Evolutionary conservation across 2,888 invertebrate genomes (phyloP).

Genomic region (Papilio demoleus): DNA sequence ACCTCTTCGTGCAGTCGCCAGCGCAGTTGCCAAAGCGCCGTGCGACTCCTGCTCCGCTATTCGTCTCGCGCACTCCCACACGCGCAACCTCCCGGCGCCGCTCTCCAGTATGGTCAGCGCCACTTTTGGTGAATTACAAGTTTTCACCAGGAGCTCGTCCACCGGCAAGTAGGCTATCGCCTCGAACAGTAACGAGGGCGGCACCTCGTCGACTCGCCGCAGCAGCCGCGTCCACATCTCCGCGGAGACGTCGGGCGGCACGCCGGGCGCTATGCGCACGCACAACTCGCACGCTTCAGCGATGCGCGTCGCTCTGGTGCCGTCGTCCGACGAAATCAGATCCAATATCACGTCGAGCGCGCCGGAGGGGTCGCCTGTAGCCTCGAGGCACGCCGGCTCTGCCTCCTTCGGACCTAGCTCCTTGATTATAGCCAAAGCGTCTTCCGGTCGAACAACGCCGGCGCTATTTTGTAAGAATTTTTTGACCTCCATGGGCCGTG

Average conservation of each 20-base stretch:
- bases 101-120: conserved; percentile 57
- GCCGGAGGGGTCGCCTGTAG: conserved; percentile 67
- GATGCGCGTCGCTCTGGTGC: conserved; percentile 49
- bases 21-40: conserved; percentile 62
- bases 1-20: conserved; percentile 61
- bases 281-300: conserved; percentile 63
- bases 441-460: conserved; percentile 71
- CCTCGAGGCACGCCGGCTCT: conserved; percentile 71
- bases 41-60: conserved; percentile 60
- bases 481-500: conserved; percentile 58
- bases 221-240: conserved; percentile 64
- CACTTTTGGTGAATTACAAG: conserved; percentile 56
- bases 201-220: conserved; percentile 52
- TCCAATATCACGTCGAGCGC: conserved; percentile 66
- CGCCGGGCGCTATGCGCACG: conserved; percentile 60
- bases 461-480: conserved; percentile 61
- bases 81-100: conserved; percentile 48
- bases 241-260: conserved; percentile 55
- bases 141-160: conserved; percentile 55
- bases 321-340: conserved; percentile 51
- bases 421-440: conserved; percentile 64
- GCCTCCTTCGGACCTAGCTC: conserved; percentile 62
- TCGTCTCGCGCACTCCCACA: conserved; percentile 56
- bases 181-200: conserved; percentile 63
- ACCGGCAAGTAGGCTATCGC: conserved; percentile 66